These are phyloP conservation scores for Enteromius trimaculatus DNA, from an alignment of 2,797 vertebrate genomes.

Conservation along the genomic window DNA sequence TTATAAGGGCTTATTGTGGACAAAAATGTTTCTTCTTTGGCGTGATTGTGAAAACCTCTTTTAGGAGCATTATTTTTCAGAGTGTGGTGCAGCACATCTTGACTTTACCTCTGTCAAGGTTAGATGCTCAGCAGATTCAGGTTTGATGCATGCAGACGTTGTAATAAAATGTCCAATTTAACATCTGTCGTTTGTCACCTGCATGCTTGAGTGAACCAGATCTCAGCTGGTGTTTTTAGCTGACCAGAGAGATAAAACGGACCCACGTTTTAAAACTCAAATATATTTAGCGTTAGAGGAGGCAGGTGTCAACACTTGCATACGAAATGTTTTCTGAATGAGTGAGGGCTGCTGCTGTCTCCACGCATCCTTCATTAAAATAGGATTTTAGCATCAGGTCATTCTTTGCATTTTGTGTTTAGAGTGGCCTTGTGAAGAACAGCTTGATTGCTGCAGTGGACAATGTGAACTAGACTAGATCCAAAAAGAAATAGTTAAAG, in stretches of 20 bases:
- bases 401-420: background rate
- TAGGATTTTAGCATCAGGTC: background rate
- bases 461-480: background rate
- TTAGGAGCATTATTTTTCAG: background rate
- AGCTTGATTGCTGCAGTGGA: conserved; percentile 5
- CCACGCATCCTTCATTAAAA: conserved; percentile 4
- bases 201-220: background rate
- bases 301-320: background rate
- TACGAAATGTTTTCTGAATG: background rate
- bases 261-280: background rate
- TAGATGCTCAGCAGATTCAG: background rate
- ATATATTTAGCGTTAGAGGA: background rate
- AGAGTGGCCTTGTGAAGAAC: background rate
- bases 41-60: background rate
- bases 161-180: conserved; percentile 17
- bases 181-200: conserved; percentile 1
- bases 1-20: background rate
- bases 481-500: background rate
- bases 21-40: background rate
- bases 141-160: conserved; percentile 1
- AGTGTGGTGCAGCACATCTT: background rate
- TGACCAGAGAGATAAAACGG: background rate
- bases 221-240: background rate
- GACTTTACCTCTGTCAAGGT: background rate
- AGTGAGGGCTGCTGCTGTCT: background rate